phyloP scores from a whole-genome alignment of 35 echinoderm and acorn worm species.

The Apostichopus parvimensis region DNA sequence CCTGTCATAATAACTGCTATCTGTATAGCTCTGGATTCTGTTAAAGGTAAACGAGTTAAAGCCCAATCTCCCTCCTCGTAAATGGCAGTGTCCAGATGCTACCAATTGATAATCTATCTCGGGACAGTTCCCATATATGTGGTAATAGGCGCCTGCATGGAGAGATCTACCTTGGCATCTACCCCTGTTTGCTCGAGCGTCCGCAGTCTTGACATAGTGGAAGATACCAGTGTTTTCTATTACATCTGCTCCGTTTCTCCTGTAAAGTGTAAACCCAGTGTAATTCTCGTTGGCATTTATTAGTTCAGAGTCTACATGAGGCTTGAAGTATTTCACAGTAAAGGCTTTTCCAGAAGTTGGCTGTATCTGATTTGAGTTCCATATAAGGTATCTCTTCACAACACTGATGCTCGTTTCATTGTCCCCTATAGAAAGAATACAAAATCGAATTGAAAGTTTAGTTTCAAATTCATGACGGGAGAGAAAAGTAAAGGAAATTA shows the following conservation, averaged over 20 bases:
- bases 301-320: neutral
- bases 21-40: neutral
- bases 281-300: neutral
- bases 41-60: neutral
- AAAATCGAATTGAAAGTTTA: too few species aligned
- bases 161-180: neutral
- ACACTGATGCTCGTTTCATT: neutral
- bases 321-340: conserved; percentile 1
- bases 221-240: neutral
- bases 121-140: conserved; percentile 12
- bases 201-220: neutral
- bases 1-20: neutral
- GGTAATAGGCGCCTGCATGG: conserved; percentile 13
- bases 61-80: neutral
- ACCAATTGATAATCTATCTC: neutral
- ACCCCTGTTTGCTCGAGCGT: neutral
- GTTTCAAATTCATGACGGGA: too few species aligned
- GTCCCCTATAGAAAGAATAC: neutral
- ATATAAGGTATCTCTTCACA: neutral
- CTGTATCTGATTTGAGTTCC: neutral
- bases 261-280: conserved; percentile 16
- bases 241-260: neutral
- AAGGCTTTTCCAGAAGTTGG: neutral
- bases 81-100: conserved; percentile 6
- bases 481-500: too few species aligned